Evolutionary conservation across 2,888 invertebrate species (phyloP), one percentile per base, ranked within the genome.

Genomic region (Eledona agricola): DNA sequence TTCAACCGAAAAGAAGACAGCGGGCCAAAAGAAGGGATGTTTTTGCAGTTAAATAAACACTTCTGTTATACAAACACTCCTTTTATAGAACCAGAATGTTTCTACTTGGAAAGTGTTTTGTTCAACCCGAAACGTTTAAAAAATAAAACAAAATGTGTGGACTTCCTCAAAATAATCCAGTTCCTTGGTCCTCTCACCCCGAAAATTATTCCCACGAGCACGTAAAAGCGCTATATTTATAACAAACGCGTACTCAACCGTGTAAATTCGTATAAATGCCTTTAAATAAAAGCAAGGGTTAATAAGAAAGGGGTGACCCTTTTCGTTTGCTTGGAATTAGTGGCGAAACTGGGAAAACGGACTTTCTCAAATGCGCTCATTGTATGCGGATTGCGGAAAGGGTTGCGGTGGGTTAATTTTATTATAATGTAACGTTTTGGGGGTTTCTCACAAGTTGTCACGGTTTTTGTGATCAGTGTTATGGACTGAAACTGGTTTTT

Each of bases 11-110:
- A 49, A 49, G 22, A 19, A 25, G 23, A 34, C 12, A 23, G 17
- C 32, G 25, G 38, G 45, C 17, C 31, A 57, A 60, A 58, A 60
- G 59, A 58, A 60, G 62, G 59, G 58, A 59, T 63, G 58, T 59
- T 60, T 63, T 59, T 58, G 58, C 56, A 62, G 64, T 62, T 63
- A 64, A 64, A 63, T 60, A 64, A 64, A 63, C 61, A 64, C 64
- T 60, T 60, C 46, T 55, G 55, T 62, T 61, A 54, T 60, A 58
- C 53, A 62, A 65, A 65, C 63, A 65, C 51, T 38, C 58, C 57
- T 59, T 63, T 62, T 56, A 49, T 51, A 50, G 51, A 59, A 62
- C 58, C 60, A 54, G 49, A 61, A 59, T 59, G 60, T 61, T 59
- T 61, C 58, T 32, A 49, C 57, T 59, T 52, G 19, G 23, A 42